These are phyloP conservation scores for Pithys albifrons DNA, from an alignment of 2,113 vertebrate species.

Conservation along the genomic window DNA sequence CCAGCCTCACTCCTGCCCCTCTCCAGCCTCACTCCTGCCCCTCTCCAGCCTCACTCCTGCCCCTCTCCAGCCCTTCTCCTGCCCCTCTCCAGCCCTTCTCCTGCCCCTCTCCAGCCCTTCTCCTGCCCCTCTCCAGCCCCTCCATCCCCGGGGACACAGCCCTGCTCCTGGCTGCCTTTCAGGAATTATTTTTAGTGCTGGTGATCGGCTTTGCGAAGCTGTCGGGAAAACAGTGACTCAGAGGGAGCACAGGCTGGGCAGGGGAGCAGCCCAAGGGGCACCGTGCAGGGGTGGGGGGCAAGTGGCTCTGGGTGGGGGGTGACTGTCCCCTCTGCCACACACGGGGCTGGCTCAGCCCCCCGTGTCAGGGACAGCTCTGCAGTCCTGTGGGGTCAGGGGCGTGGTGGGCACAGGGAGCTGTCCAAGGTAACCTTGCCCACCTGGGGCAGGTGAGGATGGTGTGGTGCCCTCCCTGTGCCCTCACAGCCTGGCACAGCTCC, in stretches of 20 bases:
- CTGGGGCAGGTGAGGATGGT: not conserved
- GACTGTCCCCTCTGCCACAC: not conserved
- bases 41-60: no score
- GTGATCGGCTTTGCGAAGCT: not conserved
- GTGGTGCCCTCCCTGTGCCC: not conserved
- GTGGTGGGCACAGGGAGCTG: not conserved
- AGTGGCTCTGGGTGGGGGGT: not conserved
- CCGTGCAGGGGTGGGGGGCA: no score
- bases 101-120: not conserved
- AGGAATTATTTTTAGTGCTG: not conserved
- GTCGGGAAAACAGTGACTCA: not conserved
- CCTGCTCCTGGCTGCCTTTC: not conserved
- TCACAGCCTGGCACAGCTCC: not conserved
- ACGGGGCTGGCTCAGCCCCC: not conserved
- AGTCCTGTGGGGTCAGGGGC: not conserved
- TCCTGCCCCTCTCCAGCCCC: fast-evolving
- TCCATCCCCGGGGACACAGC: not conserved
- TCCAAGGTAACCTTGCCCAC: not conserved
- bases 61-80: no score
- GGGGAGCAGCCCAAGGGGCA: not conserved
- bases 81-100: not conserved
- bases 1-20: no score
- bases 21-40: no score
- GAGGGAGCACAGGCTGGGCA: not conserved
- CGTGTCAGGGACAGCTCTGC: not conserved